Conservation (phyloP, 2,113 vertebrate genomes). For the Eulacestoma nigropectus region DNA sequence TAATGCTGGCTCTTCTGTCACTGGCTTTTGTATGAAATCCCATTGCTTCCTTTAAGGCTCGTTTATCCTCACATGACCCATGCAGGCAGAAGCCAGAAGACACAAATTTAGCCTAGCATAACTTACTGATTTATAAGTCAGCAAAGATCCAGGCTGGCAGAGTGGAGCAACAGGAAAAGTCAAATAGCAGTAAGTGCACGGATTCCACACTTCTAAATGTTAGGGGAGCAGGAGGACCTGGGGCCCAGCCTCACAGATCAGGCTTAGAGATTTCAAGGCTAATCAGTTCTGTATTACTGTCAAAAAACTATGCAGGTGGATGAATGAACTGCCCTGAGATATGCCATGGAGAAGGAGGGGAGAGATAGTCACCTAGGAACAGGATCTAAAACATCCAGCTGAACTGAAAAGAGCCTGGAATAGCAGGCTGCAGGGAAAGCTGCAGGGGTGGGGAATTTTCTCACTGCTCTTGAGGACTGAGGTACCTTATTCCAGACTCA, state of each 20-base stretch:
- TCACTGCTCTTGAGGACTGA: not conserved
- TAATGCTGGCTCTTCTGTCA: not conserved
- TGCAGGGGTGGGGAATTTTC: not conserved
- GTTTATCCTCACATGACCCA: not conserved
- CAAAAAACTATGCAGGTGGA: not conserved
- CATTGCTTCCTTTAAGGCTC: not conserved
- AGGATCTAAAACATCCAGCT: not conserved
- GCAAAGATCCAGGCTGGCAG: not conserved
- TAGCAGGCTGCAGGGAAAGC: not conserved
- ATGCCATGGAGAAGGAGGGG: not conserved
- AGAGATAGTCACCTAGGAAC: not conserved
- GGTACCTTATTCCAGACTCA: not conserved
- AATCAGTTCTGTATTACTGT: not conserved
- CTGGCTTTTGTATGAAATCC: not conserved
- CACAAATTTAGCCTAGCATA: not conserved
- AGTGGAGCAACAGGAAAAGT: not conserved
- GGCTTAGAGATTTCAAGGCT: not conserved
- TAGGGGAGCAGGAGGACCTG: not conserved
- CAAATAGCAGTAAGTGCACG: fast-evolving
- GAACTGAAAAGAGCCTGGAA: not conserved
- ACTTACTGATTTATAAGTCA: not conserved
- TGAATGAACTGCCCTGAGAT: not conserved
- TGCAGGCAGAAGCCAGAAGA: not conserved
- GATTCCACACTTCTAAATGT: not conserved
- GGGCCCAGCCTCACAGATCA: not conserved